A percentile compares a stretch with the other conserved stretches of the same genome.
These are phyloP conservation scores for Lagorchestes hirsutus DNA, from an alignment of 2,797 vertebrate genomes.

Conservation along the genomic window DNA sequence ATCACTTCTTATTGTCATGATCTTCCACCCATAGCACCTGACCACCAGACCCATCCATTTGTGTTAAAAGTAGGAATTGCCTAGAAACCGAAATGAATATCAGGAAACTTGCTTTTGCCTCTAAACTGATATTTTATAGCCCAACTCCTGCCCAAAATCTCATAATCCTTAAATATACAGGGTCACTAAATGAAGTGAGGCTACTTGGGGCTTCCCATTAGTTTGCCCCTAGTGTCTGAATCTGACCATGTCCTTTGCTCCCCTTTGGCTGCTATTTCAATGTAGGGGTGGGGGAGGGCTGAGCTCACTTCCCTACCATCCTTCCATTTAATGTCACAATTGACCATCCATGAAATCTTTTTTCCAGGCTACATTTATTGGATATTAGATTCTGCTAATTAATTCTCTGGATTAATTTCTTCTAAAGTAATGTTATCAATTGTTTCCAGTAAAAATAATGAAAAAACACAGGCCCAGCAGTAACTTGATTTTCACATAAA, in stretches of 20 bases:
- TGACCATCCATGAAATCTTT: slow-evolving; percentile 85
- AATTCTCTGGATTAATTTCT: slow-evolving; percentile 94
- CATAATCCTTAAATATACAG: slow-evolving; percentile 79
- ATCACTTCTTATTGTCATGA: slow-evolving; percentile 67
- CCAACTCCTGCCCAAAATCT: slow-evolving; percentile 79
- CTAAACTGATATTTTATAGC: slow-evolving; percentile 82
- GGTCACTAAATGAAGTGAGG: slow-evolving; percentile 74
- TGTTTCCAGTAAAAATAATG: slow-evolving; percentile 91
- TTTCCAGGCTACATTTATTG: slow-evolving; percentile 87
- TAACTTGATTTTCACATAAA: slow-evolving; percentile 91
- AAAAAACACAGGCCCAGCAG: slow-evolving; percentile 81
- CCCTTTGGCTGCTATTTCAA: slow-evolving; percentile 74
- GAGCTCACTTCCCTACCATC: slow-evolving; percentile 73
- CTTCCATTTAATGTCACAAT: slow-evolving; percentile 84
- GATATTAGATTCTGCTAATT: slow-evolving; percentile 94
- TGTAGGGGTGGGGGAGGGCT: slow-evolving; percentile 30
- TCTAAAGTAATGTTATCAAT: slow-evolving; percentile 93
- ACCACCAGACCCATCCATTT: slow-evolving; percentile 65
- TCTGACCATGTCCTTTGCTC: slow-evolving; percentile 67
- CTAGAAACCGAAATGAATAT: slow-evolving; percentile 83
- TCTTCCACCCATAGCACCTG: slow-evolving; percentile 69
- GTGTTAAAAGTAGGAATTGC: slow-evolving; percentile 80
- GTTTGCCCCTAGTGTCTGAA: slow-evolving; percentile 74
- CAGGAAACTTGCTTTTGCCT: slow-evolving; percentile 78
- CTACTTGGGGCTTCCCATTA: slow-evolving; percentile 76